Conservation (phyloP, 2,797 vertebrate species). For the Tenualosa thibaudeaui region DNA sequence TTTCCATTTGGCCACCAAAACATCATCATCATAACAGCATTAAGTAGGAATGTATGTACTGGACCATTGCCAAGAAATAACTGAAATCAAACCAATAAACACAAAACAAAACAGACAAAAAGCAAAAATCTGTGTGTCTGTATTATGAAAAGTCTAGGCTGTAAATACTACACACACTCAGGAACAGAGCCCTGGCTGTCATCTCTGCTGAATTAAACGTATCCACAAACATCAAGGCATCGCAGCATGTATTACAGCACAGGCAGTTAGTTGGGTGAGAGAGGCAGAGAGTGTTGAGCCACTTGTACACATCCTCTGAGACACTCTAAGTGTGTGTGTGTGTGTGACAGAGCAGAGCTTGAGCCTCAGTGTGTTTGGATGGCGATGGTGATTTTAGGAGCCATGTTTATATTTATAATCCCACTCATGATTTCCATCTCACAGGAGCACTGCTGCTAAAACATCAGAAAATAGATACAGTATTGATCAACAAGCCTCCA, state of each 20-base stretch:
- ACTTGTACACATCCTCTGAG: background rate
- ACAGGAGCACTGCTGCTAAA: background rate
- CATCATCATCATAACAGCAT: background rate
- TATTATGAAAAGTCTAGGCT: background rate
- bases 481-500: background rate
- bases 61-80: background rate
- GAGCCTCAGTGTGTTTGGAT: background rate
- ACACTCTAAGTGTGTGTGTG: background rate
- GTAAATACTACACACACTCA: background rate
- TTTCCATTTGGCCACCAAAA: background rate
- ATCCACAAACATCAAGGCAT: background rate
- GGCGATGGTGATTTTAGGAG: background rate
- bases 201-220: background rate
- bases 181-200: background rate
- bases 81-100: background rate
- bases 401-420: background rate
- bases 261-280: background rate
- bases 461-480: slow-evolving; percentile 5
- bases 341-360: background rate
- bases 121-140: background rate
- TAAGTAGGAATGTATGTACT: background rate
- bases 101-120: too few species aligned
- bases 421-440: background rate
- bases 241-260: background rate
- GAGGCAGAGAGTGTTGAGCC: background rate